Conservation (phyloP, 2,113 vertebrate species). For the Ctenodactylus gundi region DNA sequence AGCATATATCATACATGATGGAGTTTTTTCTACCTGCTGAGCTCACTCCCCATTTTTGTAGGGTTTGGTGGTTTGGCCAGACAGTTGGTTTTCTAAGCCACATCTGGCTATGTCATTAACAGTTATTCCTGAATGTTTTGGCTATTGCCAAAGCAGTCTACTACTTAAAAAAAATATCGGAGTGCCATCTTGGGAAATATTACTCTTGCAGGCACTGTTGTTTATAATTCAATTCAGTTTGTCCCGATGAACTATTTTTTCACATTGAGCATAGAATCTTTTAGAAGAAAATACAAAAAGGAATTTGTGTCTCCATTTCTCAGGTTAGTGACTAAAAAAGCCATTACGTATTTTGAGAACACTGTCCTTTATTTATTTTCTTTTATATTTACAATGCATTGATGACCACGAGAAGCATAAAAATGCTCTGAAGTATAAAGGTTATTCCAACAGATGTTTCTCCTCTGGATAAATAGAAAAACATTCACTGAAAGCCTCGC, state of each 20-base stretch:
- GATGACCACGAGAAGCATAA: neutral
- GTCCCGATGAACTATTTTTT: neutral
- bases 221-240: constrained; percentile 26
- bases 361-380: neutral
- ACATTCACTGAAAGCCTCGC: neutral
- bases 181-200: constrained; percentile 83
- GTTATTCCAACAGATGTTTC: neutral
- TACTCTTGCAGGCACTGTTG: constrained; percentile 63
- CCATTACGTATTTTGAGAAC: neutral
- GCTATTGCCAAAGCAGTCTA: constrained; percentile 34
- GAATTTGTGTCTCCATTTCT: neutral
- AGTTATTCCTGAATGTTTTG: constrained; percentile 63
- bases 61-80: constrained; percentile 80
- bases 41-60: constrained; percentile 63
- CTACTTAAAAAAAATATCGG: constrained; percentile 49
- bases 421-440: neutral
- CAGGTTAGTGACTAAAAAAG: neutral
- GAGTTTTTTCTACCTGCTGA: constrained; percentile 70
- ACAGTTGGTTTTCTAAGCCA: constrained; percentile 71
- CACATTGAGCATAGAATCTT: neutral
- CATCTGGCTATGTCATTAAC: constrained; percentile 61
- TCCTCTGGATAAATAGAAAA: constrained; percentile 33
- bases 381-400: neutral
- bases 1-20: constrained; percentile 38
- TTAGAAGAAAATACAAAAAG: neutral